Evolutionary conservation across 1,140 invertebrate species (phyloP).

Genomic region (Bombus confusus): DNA sequence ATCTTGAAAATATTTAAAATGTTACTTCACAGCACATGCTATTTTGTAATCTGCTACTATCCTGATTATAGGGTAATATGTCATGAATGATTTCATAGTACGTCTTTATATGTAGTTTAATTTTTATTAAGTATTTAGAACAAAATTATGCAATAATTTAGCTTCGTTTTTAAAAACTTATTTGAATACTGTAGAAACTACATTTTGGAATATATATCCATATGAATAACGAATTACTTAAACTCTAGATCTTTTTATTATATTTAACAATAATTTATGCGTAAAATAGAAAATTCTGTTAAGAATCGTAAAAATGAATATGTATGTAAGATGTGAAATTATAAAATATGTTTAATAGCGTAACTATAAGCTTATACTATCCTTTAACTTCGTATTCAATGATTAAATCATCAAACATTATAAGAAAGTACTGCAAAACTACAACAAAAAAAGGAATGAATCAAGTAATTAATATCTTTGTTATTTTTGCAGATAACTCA

Average conservation of each 20-base stretch:
- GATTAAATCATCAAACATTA: not conserved
- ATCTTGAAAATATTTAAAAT: conserved; percentile 72
- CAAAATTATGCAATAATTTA: not conserved
- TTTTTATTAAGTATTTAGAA: not conserved
- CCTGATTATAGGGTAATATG: not conserved
- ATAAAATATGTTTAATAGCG: not conserved
- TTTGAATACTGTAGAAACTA: not conserved
- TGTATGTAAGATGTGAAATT: not conserved
- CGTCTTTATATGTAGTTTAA: not conserved
- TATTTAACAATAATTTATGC: not conserved
- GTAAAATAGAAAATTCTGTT: not conserved
- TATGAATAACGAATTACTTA: not conserved
- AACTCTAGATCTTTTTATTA: not conserved
- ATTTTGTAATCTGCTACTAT: not conserved
- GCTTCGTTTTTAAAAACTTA: not conserved
- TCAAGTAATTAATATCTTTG: not conserved
- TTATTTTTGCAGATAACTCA: conserved; percentile 74
- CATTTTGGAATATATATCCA: no score
- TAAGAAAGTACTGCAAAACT: not conserved
- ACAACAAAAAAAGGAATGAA: not conserved
- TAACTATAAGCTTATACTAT: not conserved
- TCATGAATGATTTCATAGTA: not conserved
- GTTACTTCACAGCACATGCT: conserved; percentile 49
- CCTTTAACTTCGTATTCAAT: not conserved
- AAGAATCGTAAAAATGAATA: not conserved